These are phyloP conservation scores for Aplidium turbinatum DNA, from an alignment of 23 tunicate species.

Conservation along the genomic window DNA sequence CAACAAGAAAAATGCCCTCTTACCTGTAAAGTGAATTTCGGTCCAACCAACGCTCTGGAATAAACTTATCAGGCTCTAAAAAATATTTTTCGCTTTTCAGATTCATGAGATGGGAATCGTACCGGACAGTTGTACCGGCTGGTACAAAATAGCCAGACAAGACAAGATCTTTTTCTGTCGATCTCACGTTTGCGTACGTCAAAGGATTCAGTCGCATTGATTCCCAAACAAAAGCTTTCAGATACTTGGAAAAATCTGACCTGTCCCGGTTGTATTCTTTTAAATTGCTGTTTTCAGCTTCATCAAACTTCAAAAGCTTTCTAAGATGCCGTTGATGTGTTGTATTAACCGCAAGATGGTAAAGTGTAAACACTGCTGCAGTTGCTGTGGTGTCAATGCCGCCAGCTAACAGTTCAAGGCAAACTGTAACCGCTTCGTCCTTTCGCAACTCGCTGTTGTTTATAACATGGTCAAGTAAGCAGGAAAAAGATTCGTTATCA, in stretches of 20 bases:
- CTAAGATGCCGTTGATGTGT: constrained; percentile 64
- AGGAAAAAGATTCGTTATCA: background rate
- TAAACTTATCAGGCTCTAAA: constrained; percentile 54
- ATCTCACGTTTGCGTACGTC: constrained; percentile 82
- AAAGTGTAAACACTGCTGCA: constrained; percentile 66
- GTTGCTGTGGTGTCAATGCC: constrained; percentile 91
- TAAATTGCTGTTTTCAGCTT: background rate
- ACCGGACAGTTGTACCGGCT: constrained; percentile 74
- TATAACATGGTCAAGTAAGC: constrained; percentile 70
- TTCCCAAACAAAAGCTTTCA: constrained; percentile 72
- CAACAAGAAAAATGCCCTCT: background rate
- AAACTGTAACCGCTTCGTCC: constrained; percentile 73
- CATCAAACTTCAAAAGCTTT: constrained; percentile 22
- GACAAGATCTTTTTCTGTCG: constrained; percentile 68
- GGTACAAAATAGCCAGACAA: constrained; percentile 77
- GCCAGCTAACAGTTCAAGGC: constrained; percentile 85
- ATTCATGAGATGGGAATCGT: constrained; percentile 82
- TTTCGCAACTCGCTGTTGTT: constrained; percentile 43
- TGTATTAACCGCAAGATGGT: constrained; percentile 62
- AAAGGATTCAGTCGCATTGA: constrained; percentile 86
- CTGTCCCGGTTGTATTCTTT: constrained; percentile 20
- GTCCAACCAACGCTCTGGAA: constrained; percentile 78
- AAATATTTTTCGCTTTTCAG: constrained; percentile 66
- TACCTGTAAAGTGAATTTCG: constrained; percentile 57
- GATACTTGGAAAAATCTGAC: constrained; percentile 46